Conservation (phyloP, 2,888 invertebrate genomes). For the Geophilus truncorum region DNA sequence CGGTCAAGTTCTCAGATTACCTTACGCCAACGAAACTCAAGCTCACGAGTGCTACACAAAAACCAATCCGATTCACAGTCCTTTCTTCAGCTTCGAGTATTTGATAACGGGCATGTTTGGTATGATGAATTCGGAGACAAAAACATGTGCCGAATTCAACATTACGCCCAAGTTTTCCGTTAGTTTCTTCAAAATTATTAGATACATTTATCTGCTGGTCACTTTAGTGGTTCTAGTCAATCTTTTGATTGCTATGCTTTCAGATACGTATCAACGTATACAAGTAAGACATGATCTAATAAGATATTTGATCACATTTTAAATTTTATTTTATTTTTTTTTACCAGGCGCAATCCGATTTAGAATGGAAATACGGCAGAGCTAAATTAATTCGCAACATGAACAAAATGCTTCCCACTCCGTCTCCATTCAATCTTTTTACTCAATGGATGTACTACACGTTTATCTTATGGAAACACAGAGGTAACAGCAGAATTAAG, state of each 20-base stretch:
- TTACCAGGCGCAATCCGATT: slow-evolving; percentile 94
- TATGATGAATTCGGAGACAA: slow-evolving; percentile 63
- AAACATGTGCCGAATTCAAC: slow-evolving; percentile 55
- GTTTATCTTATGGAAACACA: slow-evolving; percentile 65
- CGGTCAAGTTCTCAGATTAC: slow-evolving; percentile 81
- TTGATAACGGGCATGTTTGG: slow-evolving; percentile 98
- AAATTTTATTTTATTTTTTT: not conserved
- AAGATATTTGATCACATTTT: not conserved
- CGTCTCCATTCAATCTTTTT: slow-evolving; percentile 93
- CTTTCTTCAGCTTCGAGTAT: slow-evolving; percentile 90
- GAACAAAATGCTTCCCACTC: slow-evolving; percentile 95
- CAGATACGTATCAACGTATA: slow-evolving; percentile 98
- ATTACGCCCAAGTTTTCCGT: slow-evolving; percentile 50
- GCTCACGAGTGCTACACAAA: not conserved
- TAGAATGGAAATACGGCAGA: slow-evolving; percentile 99
- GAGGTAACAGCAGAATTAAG: too few relatives aligned
- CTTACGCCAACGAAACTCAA: slow-evolving; percentile 42
- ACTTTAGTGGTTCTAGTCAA: slow-evolving; percentile 97
- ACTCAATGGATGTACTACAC: slow-evolving; percentile 89
- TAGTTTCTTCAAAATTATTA: slow-evolving; percentile 59
- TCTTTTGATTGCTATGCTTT: slow-evolving; percentile 99
- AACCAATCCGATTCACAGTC: slow-evolving; percentile 60
- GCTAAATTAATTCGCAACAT: slow-evolving; percentile 97
- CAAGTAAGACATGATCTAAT: slow-evolving; percentile 48
- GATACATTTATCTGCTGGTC: slow-evolving; percentile 96